A percentile compares a stretch with the other conserved stretches of the same genome.
Conservation (phyloP, 2,113 vertebrate genomes). For the Pseudonaja textilis region DNA sequence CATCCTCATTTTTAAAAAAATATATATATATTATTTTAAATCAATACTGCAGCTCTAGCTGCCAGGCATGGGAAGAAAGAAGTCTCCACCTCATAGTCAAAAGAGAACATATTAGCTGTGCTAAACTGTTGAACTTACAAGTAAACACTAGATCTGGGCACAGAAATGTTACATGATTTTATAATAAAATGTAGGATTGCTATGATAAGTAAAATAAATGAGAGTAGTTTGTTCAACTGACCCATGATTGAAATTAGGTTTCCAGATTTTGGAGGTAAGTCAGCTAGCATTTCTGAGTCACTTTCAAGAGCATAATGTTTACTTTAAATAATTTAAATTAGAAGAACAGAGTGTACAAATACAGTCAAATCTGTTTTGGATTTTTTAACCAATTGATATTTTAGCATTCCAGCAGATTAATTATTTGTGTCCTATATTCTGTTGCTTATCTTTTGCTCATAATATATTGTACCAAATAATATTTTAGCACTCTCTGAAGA, state of each 20-base stretch:
- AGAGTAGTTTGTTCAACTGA: not conserved
- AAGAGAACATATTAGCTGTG: not conserved
- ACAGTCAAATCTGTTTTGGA: not conserved
- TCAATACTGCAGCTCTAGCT: not conserved
- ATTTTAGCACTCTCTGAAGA: conserved; percentile 5
- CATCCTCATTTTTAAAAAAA: not conserved
- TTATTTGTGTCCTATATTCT: not conserved
- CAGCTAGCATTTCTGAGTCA: not conserved
- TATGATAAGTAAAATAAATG: not conserved
- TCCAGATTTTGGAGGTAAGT: not conserved
- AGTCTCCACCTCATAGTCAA: not conserved
- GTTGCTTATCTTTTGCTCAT: not conserved
- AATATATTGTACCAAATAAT: not conserved
- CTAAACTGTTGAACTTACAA: not conserved
- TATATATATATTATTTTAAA: not conserved
- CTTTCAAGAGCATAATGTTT: not conserved
- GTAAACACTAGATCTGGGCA: not conserved
- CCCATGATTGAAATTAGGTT: not conserved
- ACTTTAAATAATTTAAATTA: not conserved
- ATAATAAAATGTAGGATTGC: not conserved
- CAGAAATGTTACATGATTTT: not conserved
- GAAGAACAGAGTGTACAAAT: not conserved
- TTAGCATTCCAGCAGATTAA: not conserved
- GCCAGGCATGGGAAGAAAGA: not conserved
- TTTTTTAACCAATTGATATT: not conserved